These are phyloP conservation scores for Cecidostiba fungosa DNA, from an alignment of 2,888 invertebrate genomes.

Conservation along the genomic window DNA sequence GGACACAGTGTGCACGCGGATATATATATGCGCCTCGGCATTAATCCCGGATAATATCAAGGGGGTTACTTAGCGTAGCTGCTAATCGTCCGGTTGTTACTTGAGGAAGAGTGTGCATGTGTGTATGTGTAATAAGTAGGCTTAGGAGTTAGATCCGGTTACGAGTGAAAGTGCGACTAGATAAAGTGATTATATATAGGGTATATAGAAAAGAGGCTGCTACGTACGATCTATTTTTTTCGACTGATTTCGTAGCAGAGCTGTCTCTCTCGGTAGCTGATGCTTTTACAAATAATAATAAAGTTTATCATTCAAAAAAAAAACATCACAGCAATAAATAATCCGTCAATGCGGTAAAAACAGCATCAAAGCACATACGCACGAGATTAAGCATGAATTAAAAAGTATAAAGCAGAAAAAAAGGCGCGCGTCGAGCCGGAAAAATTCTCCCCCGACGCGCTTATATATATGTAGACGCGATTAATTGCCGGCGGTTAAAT, in stretches of 20 bases:
- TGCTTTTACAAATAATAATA: no score
- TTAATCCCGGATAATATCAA: conserved; percentile 29
- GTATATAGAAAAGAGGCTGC: no score
- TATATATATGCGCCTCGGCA: neutral
- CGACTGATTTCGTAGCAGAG: no score
- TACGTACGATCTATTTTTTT: no score
- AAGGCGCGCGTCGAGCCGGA: neutral
- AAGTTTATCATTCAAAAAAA: no score
- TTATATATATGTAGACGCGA: neutral
- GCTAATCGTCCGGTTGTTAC: conserved; percentile 39
- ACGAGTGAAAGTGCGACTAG: conserved; percentile 7
- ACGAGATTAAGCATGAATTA: no score
- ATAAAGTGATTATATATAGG: conserved; percentile 36
- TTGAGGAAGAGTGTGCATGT: neutral
- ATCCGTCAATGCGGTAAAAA: neutral
- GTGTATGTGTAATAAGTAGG: neutral
- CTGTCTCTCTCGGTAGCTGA: no score
- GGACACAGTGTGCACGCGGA: neutral
- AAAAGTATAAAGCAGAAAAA: neutral
- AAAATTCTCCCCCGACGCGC: neutral
- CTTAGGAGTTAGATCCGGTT: conserved; percentile 29
- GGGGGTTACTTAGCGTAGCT: conserved; percentile 23
- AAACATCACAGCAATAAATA: neutral
- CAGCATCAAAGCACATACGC: no score
- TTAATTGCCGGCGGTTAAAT: conserved; percentile 4